phyloP scores from a whole-genome alignment of 2,888 invertebrate species.

The Troides helena region DNA sequence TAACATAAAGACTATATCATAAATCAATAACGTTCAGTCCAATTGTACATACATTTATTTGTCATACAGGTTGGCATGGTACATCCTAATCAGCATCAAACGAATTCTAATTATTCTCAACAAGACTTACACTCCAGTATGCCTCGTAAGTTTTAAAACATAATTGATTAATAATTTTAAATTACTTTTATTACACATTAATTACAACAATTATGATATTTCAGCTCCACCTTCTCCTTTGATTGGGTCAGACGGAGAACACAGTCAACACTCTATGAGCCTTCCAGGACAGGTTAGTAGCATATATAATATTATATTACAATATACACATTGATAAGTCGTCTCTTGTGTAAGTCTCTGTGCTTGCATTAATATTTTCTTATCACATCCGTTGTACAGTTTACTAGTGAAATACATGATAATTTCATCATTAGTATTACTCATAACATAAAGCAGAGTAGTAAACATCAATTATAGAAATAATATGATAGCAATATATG shows the following conservation, averaged over 20 bases:
- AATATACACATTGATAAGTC: no score
- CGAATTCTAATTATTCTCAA: constrained; percentile 82
- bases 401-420: no score
- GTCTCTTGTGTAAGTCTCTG: no score
- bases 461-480: no score
- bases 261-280: constrained; percentile 77
- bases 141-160: constrained; percentile 88
- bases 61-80: constrained; percentile 88
- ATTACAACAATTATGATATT: constrained; percentile 34
- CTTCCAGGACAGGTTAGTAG: constrained; percentile 68
- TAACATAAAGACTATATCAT: no score
- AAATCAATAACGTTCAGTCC: no score
- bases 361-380: not conserved
- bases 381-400: no score
- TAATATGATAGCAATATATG: no score
- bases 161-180: not conserved
- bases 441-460: no score
- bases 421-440: no score
- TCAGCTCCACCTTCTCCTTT: constrained; percentile 92
- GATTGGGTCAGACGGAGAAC: constrained; percentile 83
- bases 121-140: constrained; percentile 85
- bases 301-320: not conserved
- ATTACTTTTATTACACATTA: not conserved
- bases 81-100: constrained; percentile 87
- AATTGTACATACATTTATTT: constrained; percentile 2